Evolutionary conservation across 2,797 vertebrate species (phyloP).

Genomic region (Bovichtus variegatus): DNA sequence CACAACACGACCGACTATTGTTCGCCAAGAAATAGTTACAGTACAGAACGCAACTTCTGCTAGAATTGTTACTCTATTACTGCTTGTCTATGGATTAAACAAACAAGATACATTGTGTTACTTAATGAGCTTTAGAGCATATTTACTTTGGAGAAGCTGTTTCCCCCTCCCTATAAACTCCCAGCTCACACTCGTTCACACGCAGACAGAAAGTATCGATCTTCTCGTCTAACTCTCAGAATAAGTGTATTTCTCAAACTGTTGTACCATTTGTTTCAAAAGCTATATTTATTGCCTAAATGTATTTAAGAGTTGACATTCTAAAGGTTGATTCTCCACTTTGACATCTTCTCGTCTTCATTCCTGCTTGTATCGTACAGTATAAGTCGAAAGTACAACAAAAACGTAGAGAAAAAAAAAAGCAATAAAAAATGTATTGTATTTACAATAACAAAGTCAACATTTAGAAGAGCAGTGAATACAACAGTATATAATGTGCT

Average conservation of each 20-base stretch:
- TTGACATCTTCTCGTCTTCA: background rate
- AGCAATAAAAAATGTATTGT: background rate
- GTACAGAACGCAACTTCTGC: no score
- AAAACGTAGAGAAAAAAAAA: background rate
- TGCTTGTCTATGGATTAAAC: no score
- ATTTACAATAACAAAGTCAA: slow-evolving; percentile 42
- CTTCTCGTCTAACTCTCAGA: background rate
- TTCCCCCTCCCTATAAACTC: background rate
- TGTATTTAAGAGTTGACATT: background rate
- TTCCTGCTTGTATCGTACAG: background rate
- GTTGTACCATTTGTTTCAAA: background rate
- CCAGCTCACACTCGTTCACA: background rate
- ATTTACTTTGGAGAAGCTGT: no score
- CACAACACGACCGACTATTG: no score
- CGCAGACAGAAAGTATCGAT: background rate
- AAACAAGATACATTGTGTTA: no score
- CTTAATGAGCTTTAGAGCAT: no score
- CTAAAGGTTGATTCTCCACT: background rate
- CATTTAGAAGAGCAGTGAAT: slow-evolving; percentile 48
- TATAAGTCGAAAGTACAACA: background rate
- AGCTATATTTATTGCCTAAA: background rate
- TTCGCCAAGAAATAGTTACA: no score
- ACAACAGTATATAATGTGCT: slow-evolving; percentile 24
- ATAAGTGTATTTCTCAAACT: background rate
- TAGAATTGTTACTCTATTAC: no score